Base-by-base conservation (phyloP, 2,797 vertebrate species). In the Carcharodon carcharias region DNA sequence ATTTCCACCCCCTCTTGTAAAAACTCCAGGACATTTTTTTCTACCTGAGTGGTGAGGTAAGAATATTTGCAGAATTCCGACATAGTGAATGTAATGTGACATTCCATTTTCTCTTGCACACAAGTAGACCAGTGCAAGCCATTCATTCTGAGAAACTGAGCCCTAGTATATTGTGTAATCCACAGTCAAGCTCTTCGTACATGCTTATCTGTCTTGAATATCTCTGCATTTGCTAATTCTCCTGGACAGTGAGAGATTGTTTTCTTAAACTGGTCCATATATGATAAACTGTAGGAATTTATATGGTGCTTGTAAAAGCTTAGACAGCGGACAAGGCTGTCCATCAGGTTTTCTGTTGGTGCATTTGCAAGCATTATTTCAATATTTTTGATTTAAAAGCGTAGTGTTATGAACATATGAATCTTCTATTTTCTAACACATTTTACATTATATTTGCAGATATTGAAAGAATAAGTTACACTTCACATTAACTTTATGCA, bases 211-310 rank as follows among this genome's bases (percentile, higher is more conserved):
- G 35, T n/a, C 31, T n/a, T 77, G 28, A 12, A 54, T 12, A 50
- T 88, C 54, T 88, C 26, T 88, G 85, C 28, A 88, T 88, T 88
- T 56, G 31, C 16, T 88, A 54, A 88, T 88, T 88, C 85, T 85
- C 21, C 85, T 88, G 85, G 50, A 54, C 54, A 31, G 23, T 88
- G 85, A 88, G 54, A 88, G 85, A 54, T 31, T 56, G 56, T 88
- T n/a, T 77, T 28, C 50, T 50, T 50, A 88, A 88, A 88, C 85
- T 88, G 85, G 50, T 56, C 85, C 54, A 88, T 88, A 31, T 23
- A 88, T 88, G 23, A 88, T 56, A 88, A 88, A 88, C 26, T 54
- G 45, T 56, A 88, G 50, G 23, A 88, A 56, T 88, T 88, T 56
- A 88, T 21, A 88, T 88, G 28, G 40, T 54, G 85, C 85, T 28